These are phyloP conservation scores for Meriones psammophilus DNA, from an alignment of 2,797 vertebrate species.

Conservation along the genomic window DNA sequence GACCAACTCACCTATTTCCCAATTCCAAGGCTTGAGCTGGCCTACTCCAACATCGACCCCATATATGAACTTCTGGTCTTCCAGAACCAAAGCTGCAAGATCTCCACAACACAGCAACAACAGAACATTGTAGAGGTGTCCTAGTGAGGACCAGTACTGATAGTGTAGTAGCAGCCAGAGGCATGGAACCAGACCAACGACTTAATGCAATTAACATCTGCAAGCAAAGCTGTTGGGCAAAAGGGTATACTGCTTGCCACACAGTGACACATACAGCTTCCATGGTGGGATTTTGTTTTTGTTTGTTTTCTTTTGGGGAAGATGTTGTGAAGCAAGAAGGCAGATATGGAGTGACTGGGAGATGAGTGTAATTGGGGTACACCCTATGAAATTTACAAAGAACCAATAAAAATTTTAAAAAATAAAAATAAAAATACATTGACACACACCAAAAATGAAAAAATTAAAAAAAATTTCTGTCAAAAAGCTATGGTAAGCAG, in stretches of 20 bases:
- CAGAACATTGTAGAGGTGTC: not conserved
- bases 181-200: not conserved
- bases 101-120: not conserved
- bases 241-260: not conserved
- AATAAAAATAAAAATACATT: not conserved
- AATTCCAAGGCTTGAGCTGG: not conserved
- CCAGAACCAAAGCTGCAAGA: not conserved
- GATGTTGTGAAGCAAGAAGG: not conserved
- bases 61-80: not conserved
- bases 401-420: not conserved
- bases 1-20: not conserved
- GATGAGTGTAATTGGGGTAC: not conserved
- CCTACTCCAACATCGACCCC: not conserved
- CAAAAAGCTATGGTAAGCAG: not conserved
- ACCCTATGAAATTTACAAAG: not conserved
- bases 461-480: not conserved
- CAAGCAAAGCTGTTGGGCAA: not conserved
- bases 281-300: not conserved
- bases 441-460: not conserved
- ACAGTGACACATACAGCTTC: not conserved
- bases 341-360: not conserved
- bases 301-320: not conserved
- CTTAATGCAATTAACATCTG: not conserved
- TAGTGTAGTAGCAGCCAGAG: not conserved
- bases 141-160: not conserved